A percentile compares a stretch with the other conserved stretches of the same genome.
These are phyloP conservation scores for Poecilia velifera DNA, from an alignment of 2,797 vertebrate genomes.

Conservation along the genomic window DNA sequence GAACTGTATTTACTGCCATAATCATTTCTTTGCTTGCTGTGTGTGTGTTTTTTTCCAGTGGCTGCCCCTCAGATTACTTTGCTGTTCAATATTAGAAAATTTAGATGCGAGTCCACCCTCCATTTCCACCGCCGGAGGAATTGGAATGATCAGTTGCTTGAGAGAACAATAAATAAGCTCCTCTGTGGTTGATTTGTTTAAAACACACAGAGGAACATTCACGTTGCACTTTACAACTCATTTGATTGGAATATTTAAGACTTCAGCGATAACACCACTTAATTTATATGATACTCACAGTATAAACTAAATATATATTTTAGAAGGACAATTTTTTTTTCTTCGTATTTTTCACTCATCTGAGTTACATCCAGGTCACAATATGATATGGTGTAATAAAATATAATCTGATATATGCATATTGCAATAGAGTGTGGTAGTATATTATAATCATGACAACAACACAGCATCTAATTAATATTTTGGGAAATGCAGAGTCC, in stretches of 20 bases:
- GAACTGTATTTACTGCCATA: conserved; percentile 37
- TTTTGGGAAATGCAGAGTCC: background rate
- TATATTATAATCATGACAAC: background rate
- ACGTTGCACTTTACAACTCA: conserved; percentile 31
- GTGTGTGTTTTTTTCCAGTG: conserved; percentile 44
- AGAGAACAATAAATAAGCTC: conserved; percentile 58
- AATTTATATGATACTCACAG: background rate
- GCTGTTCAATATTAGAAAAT: conserved; percentile 58
- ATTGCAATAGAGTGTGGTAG: background rate
- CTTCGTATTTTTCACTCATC: background rate
- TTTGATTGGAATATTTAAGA: conserved; percentile 32
- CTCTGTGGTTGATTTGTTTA: conserved; percentile 50
- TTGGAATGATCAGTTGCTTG: conserved; percentile 56
- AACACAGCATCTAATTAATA: background rate
- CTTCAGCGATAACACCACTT: conserved; percentile 9
- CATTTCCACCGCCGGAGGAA: conserved; percentile 50
- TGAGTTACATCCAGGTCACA: background rate
- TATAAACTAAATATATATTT: background rate
- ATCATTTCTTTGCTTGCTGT: conserved; percentile 42
- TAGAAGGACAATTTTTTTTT: background rate
- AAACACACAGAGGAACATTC: conserved; percentile 31
- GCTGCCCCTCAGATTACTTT: conserved; percentile 52
- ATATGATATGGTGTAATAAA: background rate
- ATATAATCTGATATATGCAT: background rate
- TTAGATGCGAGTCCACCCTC: conserved; percentile 46